Evolutionary conservation across 2,797 vertebrate genomes (phyloP).

Genomic region (Onychomys torridus): DNA sequence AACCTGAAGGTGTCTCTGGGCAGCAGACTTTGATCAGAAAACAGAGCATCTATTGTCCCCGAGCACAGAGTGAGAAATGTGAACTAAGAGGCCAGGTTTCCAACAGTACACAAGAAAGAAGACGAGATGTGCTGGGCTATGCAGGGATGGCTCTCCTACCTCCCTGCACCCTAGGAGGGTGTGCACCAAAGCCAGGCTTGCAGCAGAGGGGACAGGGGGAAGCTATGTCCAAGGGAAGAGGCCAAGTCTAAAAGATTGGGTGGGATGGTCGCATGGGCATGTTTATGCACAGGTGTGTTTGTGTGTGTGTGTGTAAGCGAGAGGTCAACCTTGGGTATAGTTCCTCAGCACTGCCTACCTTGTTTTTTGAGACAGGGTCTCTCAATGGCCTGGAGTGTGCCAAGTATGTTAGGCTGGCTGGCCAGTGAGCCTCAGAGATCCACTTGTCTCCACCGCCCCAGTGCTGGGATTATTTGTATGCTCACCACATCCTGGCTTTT

Average conservation of each 20-base stretch:
- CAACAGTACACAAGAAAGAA: neutral
- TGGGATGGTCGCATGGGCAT: neutral
- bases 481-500: neutral
- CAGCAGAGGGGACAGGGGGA: neutral
- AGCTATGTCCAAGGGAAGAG: too few species aligned
- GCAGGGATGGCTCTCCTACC: neutral
- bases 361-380: neutral
- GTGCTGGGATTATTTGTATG: neutral
- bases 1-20: neutral
- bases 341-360: neutral
- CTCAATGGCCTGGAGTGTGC: neutral
- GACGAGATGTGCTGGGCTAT: neutral
- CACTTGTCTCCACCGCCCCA: neutral
- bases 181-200: neutral
- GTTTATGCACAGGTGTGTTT: neutral
- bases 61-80: rapidly evolving
- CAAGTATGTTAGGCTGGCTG: neutral
- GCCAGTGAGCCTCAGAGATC: neutral
- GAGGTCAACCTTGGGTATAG: too few species aligned
- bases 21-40: neutral
- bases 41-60: neutral
- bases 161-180: neutral
- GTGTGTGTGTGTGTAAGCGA: too few species aligned
- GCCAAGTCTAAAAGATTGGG: neutral
- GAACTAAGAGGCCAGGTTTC: neutral